Conservation (phyloP, 2,113 vertebrate species). For the Acanthisitta chloris region DNA sequence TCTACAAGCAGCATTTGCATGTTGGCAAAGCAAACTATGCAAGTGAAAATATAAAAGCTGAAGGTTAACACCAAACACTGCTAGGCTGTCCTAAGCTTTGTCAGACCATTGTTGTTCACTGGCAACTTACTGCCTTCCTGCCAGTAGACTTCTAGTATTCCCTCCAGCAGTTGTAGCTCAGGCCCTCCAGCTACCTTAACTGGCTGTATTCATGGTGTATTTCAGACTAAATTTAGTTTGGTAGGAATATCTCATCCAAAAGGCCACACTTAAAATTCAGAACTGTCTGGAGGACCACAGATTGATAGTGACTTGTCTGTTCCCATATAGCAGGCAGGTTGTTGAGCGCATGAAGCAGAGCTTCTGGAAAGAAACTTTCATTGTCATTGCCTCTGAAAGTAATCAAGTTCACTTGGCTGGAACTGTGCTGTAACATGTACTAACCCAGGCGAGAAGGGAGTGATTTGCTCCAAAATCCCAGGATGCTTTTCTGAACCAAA, state of each 20-base stretch:
- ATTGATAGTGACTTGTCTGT: background rate
- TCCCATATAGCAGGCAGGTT: background rate
- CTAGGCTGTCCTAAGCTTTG: background rate
- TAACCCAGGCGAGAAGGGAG: background rate
- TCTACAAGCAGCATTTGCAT: background rate
- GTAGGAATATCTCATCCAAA: too few species aligned
- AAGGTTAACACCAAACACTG: background rate
- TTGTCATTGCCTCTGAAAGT: background rate
- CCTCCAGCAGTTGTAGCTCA: background rate
- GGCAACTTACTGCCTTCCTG: background rate
- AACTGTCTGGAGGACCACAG: background rate
- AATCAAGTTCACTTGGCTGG: background rate
- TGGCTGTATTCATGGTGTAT: background rate
- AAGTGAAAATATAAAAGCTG: background rate
- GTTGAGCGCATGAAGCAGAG: background rate
- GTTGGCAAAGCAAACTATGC: background rate
- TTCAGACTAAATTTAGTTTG: background rate
- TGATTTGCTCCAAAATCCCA: background rate
- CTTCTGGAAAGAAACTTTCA: background rate
- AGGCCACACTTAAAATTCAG: fast-evolving
- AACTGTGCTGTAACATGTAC: background rate
- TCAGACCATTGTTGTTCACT: background rate
- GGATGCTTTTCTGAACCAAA: background rate
- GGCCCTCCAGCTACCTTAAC: background rate
- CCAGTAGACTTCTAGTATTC: too few species aligned